phyloP scores from a whole-genome alignment of 2,888 invertebrate genomes.

The Eupithecia centaureata region DNA sequence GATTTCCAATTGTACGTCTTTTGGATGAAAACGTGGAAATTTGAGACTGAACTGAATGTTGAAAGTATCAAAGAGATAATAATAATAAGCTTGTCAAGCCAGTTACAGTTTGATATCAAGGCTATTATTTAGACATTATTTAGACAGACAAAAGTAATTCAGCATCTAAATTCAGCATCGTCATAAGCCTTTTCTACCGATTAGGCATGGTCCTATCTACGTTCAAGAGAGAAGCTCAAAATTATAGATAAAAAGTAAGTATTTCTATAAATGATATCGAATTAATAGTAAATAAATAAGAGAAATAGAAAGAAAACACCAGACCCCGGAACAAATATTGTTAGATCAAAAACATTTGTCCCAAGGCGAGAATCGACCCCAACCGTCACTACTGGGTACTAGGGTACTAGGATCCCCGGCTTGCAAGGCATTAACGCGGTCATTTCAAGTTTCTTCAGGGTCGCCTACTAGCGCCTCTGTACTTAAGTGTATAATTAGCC shows the following conservation, averaged over 20 bases:
- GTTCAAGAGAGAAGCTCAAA: too few species aligned
- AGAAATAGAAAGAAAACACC: too few species aligned
- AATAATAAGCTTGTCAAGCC: background rate
- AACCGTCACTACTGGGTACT: conserved; percentile 30
- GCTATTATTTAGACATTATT: background rate
- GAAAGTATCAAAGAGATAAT: background rate
- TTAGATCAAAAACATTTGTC: too few species aligned
- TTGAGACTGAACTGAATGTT: background rate
- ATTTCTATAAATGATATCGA: background rate
- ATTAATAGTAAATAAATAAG: too few species aligned
- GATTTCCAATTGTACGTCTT: background rate
- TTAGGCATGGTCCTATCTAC: conserved; percentile 29
- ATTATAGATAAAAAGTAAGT: conserved; percentile 46
- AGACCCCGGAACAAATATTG: too few species aligned
- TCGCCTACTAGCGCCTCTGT: conserved; percentile 60
- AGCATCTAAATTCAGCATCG: background rate
- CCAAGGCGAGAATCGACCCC: too few species aligned
- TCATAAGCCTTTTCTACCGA: too few species aligned
- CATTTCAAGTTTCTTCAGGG: conserved; percentile 65
- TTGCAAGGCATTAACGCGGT: conserved; percentile 60
- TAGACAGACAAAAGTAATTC: background rate
- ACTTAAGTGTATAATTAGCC: conserved; percentile 79
- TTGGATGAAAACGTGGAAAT: background rate
- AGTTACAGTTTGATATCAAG: background rate
- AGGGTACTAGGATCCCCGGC: conserved; percentile 10